Percentiles rank a stretch among this genome's conserved stretches.
phyloP scores from a whole-genome alignment of 1,140 invertebrate genomes.

The Diorhabda elongata region DNA sequence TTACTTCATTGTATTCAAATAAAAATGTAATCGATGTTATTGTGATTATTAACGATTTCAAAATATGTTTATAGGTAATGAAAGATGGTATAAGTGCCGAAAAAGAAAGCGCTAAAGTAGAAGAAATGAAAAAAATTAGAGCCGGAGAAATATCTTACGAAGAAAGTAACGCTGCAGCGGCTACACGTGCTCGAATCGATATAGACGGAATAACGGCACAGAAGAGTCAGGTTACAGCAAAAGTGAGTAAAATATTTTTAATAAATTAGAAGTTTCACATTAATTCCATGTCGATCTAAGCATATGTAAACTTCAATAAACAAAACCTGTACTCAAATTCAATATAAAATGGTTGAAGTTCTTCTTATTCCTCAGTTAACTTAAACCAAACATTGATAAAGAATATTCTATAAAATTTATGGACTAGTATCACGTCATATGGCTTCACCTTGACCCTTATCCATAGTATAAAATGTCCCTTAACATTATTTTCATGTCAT shows the following conservation, averaged over 20 bases:
- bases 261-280: neutral
- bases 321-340: too few relatives aligned
- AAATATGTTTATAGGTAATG: slow-evolving; percentile 52
- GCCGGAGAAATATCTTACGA: slow-evolving; percentile 76
- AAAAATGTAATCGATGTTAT: neutral
- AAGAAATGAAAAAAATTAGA: slow-evolving; percentile 73
- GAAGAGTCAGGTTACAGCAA: slow-evolving; percentile 67
- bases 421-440: too few relatives aligned
- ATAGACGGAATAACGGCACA: slow-evolving; percentile 72
- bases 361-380: too few relatives aligned
- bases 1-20: slow-evolving; percentile 3
- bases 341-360: too few relatives aligned
- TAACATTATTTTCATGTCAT: slow-evolving; percentile 26
- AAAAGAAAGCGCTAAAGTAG: slow-evolving; percentile 67
- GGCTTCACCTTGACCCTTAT: too few relatives aligned
- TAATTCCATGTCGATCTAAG: neutral
- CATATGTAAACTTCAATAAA: too few relatives aligned
- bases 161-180: slow-evolving; percentile 58
- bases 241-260: slow-evolving; percentile 51
- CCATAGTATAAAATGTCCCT: slow-evolving; percentile 9
- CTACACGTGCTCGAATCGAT: slow-evolving; percentile 62
- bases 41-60: neutral
- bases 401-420: too few relatives aligned
- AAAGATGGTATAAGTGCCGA: slow-evolving; percentile 79
- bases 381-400: too few relatives aligned